Base-by-base conservation (phyloP, 2,797 vertebrate genomes). In the Esox masquinongy region DNA sequence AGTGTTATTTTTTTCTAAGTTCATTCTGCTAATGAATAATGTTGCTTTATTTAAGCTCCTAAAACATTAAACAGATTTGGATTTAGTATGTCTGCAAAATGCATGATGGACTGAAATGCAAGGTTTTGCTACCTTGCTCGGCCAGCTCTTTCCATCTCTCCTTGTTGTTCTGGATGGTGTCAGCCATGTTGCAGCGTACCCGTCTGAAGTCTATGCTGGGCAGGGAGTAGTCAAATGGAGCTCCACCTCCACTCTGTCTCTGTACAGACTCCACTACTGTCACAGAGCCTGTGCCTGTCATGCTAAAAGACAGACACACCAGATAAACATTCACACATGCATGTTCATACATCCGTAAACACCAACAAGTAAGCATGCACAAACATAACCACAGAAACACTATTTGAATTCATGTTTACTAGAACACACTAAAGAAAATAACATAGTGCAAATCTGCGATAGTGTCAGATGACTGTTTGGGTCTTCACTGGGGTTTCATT, bases 61-160 rank as follows among this genome's bases (percentile, higher is more conserved):
- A 56, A 22, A n/a, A 22, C 19, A 4, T n/a, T n/a, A 56, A n/a
- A 56, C 51, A 56, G n/a, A 19, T n/a, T n/a, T 22, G 51, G 51
- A n/a, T 22, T 56, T 8, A n/a, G 6, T 56, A 56, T 56, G 51
- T 56, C 19, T n/a, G 19, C 19, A n/a, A 56, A 56, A 56, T 22
- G 17, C 19, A 22, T 56, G 19, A 22, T 8, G n/a, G 1, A 51
- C 50, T 51, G 17, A 19, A 19, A 6, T 51, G n/a, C 36, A 3
- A 4, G 19, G 51, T n/a, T 56, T 19, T 19, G 5, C 53, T 56
- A 98, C 98, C 97, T 86, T 98, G 95, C 70, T 94, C 91, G 72
- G 97, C 96, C 80, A 99, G 88, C 88, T 98, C 96, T 87, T 98
- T 99, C 98, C 98, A 99, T 77, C 95, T 91, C 80, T 97, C 97